A percentile compares a stretch with the other conserved stretches of the same genome.
Conservation (phyloP, 2,888 invertebrate genomes). For the Tanypteryx hageni region DNA sequence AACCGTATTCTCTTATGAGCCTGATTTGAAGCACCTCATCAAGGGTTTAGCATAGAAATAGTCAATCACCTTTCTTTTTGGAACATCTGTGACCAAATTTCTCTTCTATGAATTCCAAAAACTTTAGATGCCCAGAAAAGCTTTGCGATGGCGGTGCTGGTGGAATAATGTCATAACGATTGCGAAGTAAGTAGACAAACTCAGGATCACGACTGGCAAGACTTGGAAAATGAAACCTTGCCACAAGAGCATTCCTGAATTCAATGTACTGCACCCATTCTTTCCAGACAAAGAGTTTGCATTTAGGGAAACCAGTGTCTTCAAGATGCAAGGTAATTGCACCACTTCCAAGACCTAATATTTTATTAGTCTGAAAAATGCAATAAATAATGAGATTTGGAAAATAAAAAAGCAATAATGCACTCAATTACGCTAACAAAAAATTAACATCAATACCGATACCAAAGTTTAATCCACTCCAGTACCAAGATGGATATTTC, state of each 20-base stretch:
- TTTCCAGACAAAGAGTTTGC: slow-evolving; percentile 34
- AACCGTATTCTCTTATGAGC: too few species aligned
- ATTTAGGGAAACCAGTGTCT: not conserved
- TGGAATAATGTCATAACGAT: not conserved
- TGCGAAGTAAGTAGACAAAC: not conserved
- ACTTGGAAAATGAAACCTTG: slow-evolving; percentile 17
- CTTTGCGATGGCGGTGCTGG: not conserved
- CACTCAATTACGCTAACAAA: not conserved
- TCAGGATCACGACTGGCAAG: not conserved
- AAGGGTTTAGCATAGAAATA: too few species aligned
- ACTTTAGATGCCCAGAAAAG: not conserved
- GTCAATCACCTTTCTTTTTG: not conserved
- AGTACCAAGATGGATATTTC: not conserved
- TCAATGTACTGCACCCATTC: slow-evolving; percentile 46
- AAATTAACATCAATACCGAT: not conserved
- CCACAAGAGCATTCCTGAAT: slow-evolving; percentile 11
- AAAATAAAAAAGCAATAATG: not conserved
- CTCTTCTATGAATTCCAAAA: not conserved
- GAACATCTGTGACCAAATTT: not conserved
- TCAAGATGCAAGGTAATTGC: not conserved
- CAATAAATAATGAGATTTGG: not conserved
- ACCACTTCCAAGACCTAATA: not conserved
- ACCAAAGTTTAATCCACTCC: not conserved
- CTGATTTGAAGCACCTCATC: too few species aligned
- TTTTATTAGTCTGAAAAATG: slow-evolving; percentile 39